phyloP scores from a whole-genome alignment of 2,113 vertebrate species.

The Gymnocephalus cernua region DNA sequence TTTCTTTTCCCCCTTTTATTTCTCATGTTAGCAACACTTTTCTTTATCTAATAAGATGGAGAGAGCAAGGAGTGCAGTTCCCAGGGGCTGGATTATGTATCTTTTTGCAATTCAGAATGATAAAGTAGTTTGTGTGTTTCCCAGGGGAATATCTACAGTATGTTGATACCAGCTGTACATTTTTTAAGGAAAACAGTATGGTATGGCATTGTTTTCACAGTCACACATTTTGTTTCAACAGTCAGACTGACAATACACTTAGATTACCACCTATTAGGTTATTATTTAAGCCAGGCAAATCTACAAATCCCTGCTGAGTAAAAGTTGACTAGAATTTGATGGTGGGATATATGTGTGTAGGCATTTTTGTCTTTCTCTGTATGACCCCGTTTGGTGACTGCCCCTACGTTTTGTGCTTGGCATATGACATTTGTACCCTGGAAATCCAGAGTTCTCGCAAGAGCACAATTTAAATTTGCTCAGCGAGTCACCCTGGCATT shows the following conservation, averaged over 20 bases:
- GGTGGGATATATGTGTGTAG: background rate
- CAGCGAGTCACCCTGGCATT: no score
- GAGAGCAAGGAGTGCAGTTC: background rate
- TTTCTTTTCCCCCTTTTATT: background rate
- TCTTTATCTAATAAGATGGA: background rate
- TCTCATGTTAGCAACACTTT: background rate
- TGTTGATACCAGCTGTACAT: conserved; percentile 1
- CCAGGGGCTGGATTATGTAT: background rate
- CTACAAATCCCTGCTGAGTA: conserved; percentile 1
- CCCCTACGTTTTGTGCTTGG: background rate
- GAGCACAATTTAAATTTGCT: no score
- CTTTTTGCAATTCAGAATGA: conserved; percentile 11
- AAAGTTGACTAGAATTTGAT: background rate
- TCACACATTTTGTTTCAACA: background rate
- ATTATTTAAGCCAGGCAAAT: no score
- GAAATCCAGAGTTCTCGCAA: no score
- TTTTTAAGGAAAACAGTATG: background rate
- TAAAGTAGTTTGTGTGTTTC: background rate
- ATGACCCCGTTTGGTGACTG: background rate
- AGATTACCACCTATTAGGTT: background rate
- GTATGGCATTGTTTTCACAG: background rate
- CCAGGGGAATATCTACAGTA: conserved; percentile 4
- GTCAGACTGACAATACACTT: conserved; percentile 7
- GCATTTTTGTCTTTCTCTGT: conserved; percentile 3
- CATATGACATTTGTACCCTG: background rate